Evolutionary conservation across 2,113 vertebrate genomes (phyloP).

Genomic region (Heloderma charlesbogerti): DNA sequence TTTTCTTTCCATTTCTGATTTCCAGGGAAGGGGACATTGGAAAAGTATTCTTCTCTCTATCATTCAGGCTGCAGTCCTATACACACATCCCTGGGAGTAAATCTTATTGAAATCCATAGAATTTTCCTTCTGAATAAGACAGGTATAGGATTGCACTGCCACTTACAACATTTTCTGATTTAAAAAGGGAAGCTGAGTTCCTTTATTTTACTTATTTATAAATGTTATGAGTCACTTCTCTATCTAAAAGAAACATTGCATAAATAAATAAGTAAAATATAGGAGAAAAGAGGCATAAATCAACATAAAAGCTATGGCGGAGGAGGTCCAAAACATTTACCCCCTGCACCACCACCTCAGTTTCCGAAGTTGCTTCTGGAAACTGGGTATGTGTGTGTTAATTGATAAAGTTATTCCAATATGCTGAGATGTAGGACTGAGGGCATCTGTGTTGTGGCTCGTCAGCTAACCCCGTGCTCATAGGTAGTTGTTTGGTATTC

Average conservation of each 20-base stretch:
- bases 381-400: not conserved
- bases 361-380: not conserved
- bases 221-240: not conserved
- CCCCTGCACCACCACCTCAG: not conserved
- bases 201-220: not conserved
- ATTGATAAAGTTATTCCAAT: not conserved
- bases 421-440: not conserved
- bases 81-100: not conserved
- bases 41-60: slow-evolving; percentile 10
- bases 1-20: slow-evolving; percentile 39
- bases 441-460: not conserved
- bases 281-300: not conserved
- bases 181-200: not conserved
- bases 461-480: not conserved
- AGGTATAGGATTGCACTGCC: not conserved
- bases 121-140: not conserved
- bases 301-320: not conserved
- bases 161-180: not conserved
- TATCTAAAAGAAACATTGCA: not conserved
- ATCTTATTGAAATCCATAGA: not conserved
- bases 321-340: not conserved
- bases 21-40: not conserved
- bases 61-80: not conserved
- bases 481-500: not conserved
- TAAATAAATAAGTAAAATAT: too few species aligned